A percentile compares a stretch with the other conserved stretches of the same genome.
These are phyloP conservation scores for Campoletis sonorensis DNA, from an alignment of 1,140 invertebrate species.

Conservation along the genomic window DNA sequence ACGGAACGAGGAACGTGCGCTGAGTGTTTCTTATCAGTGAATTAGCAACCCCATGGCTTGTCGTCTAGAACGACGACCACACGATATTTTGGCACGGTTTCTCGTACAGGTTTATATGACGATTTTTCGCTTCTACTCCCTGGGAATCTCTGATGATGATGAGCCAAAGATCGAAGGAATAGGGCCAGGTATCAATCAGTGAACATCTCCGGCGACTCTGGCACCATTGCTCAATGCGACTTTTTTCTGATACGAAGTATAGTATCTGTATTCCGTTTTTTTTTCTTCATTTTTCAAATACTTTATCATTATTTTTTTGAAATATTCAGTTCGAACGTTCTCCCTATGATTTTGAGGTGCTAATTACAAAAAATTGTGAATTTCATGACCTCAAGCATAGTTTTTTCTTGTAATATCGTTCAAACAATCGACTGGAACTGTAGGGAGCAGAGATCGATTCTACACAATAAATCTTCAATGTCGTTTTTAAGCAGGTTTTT, in stretches of 20 bases:
- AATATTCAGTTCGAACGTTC: too few species aligned
- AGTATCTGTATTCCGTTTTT: not conserved
- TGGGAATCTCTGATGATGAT: constrained; percentile 65
- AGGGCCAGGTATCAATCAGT: constrained; percentile 64
- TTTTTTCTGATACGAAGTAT: constrained; percentile 58
- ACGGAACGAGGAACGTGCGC: constrained; percentile 56
- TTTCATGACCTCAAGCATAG: not conserved
- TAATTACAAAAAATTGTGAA: not conserved
- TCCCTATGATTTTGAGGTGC: not conserved
- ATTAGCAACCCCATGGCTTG: constrained; percentile 63
- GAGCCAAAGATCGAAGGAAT: constrained; percentile 61
- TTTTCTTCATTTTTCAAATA: not conserved
- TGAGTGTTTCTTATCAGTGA: constrained; percentile 72
- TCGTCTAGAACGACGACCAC: constrained; percentile 29
- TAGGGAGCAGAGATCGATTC: not conserved
- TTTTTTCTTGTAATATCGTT: not conserved
- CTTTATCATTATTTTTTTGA: not conserved
- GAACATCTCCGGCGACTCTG: constrained; percentile 55
- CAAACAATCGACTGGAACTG: not conserved
- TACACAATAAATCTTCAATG: not conserved
- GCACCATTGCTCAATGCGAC: constrained; percentile 50
- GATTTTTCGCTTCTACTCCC: constrained; percentile 1
- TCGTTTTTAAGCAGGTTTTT: constrained; percentile 15
- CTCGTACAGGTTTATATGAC: constrained; percentile 34
- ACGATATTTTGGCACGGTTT: constrained; percentile 52